Conservation (phyloP, 1,140 invertebrate genomes). For the Protaetia brevitarsis region DNA sequence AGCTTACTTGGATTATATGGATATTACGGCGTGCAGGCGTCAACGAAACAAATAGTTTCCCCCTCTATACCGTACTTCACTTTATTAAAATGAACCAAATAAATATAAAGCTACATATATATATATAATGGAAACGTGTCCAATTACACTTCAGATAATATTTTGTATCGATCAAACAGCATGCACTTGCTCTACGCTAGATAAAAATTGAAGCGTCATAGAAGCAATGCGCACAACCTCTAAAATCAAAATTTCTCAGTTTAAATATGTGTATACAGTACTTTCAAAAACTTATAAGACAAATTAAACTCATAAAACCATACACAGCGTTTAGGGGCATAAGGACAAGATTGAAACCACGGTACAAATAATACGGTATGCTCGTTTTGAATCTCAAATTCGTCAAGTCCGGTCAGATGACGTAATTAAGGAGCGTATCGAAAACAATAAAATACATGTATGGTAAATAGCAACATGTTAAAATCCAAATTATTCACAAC, state of each 20-base stretch:
- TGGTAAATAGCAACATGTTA: too few relatives aligned
- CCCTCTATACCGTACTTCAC: background rate
- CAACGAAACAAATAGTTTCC: background rate
- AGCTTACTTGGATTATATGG: conserved; percentile 1
- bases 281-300: too few relatives aligned
- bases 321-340: background rate
- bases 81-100: background rate
- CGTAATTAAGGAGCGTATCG: too few relatives aligned
- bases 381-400: too few relatives aligned
- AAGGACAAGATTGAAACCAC: too few relatives aligned
- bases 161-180: conserved; percentile 14
- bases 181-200: background rate
- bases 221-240: background rate
- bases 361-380: too few relatives aligned
- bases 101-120: background rate
- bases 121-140: background rate
- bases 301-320: background rate
- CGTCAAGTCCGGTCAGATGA: too few relatives aligned
- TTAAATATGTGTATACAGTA: background rate
- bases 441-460: too few relatives aligned
- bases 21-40: background rate
- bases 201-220: background rate
- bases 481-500: too few relatives aligned
- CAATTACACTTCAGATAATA: background rate
- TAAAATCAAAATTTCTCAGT: background rate